Conservation (phyloP, 2,797 vertebrate genomes). For the Sarcophilus harrisii region DNA sequence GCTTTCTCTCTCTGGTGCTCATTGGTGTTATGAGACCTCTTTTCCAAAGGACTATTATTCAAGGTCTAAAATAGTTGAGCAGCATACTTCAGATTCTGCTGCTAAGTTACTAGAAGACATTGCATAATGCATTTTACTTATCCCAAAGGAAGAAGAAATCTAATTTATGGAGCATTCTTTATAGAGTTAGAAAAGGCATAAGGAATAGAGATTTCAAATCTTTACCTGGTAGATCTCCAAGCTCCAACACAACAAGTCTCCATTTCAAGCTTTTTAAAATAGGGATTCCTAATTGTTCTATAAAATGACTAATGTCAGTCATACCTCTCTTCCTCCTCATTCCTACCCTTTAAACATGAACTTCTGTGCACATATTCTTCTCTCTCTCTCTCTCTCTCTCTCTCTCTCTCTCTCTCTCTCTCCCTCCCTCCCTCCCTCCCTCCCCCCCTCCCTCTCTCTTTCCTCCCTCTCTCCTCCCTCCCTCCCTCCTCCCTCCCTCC, state of each 20-base stretch:
- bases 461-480: no score
- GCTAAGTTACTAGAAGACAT: slow-evolving; percentile 15
- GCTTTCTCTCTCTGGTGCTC: neutral
- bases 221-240: neutral
- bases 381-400: no score
- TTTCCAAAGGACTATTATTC: slow-evolving; percentile 28
- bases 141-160: slow-evolving; percentile 29
- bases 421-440: neutral
- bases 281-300: neutral
- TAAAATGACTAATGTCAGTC: neutral
- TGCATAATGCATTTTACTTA: neutral
- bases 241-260: neutral
- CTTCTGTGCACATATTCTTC: neutral
- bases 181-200: neutral
- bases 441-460: neutral
- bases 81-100: neutral
- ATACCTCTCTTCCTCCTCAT: neutral
- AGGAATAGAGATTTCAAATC: neutral
- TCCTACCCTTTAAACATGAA: slow-evolving; percentile 11
- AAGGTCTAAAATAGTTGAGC: neutral
- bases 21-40: neutral
- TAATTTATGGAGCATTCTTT: neutral
- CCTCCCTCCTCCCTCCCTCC: no score
- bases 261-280: neutral
- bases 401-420: no score